Percentiles rank a stretch among this genome's conserved stretches.
Conservation (phyloP, 2,888 invertebrate species). For the Noctua pronuba region DNA sequence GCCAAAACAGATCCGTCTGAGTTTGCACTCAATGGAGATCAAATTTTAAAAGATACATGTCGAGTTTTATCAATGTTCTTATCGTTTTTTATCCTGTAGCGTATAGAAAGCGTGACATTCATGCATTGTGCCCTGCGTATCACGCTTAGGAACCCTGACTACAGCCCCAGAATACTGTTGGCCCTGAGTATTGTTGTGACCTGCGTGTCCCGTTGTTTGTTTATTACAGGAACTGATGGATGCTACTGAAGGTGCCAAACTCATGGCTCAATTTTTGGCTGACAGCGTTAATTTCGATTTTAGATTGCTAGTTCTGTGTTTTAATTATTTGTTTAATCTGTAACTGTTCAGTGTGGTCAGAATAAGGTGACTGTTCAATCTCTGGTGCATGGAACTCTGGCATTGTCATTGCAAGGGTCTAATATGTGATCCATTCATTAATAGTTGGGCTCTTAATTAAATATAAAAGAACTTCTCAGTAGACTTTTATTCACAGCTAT, state of each 20-base stretch:
- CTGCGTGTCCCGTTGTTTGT: neutral
- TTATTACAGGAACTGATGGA: neutral
- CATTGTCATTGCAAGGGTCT: too few species aligned
- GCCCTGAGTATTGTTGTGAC: neutral
- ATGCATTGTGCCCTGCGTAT: neutral
- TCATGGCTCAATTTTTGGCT: neutral
- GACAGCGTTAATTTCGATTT: too few species aligned
- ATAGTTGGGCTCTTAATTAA: neutral
- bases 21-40: neutral
- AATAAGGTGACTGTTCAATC: neutral
- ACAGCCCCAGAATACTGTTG: too few species aligned
- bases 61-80: constrained; percentile 4
- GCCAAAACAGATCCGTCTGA: neutral
- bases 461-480: neutral
- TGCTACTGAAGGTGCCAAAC: neutral
- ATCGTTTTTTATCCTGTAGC: neutral
- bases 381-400: neutral
- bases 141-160: neutral
- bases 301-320: neutral
- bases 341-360: neutral
- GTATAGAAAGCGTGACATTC: neutral
- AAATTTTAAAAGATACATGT: neutral
- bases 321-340: neutral
- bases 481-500: too few species aligned
- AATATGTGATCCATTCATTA: too few species aligned